Percentiles rank a stretch among this genome's conserved stretches.
Conservation (phyloP, 2,888 invertebrate genomes). For the Cerastis rubricosa region DNA sequence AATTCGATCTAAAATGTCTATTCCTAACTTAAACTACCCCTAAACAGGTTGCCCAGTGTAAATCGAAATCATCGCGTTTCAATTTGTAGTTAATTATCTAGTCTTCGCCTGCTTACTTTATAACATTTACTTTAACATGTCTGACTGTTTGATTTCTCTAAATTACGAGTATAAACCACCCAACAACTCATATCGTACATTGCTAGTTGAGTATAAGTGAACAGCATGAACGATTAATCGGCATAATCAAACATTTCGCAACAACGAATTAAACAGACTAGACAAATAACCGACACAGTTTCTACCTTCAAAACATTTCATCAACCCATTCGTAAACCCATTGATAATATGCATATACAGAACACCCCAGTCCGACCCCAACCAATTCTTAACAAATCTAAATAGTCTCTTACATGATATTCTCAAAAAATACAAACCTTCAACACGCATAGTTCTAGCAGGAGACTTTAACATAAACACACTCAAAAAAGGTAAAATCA, state of each 20-base stretch:
- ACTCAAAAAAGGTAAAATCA: too few relatives aligned
- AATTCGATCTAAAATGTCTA: not conserved
- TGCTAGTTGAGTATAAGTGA: not conserved
- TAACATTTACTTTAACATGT: not conserved
- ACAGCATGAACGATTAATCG: not conserved
- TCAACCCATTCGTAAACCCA: conserved; percentile 64
- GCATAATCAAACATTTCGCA: not conserved
- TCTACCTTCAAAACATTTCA: not conserved
- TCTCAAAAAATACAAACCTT: too few relatives aligned
- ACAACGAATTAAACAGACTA: conserved; percentile 14
- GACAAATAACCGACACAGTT: conserved; percentile 3
- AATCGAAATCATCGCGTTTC: not conserved
- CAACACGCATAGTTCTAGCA: too few relatives aligned
- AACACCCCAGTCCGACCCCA: too few relatives aligned
- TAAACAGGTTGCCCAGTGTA: not conserved
- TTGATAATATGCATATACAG: too few relatives aligned
- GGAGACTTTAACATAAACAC: too few relatives aligned
- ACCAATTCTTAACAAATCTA: too few relatives aligned
- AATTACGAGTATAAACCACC: not conserved
- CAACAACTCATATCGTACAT: not conserved
- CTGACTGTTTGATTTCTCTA: not conserved
- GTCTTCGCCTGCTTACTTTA: not conserved
- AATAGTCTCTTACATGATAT: too few relatives aligned
- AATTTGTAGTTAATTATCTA: not conserved
- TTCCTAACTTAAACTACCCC: not conserved